Base-by-base conservation (phyloP, 2,797 vertebrate genomes). In the Streptopelia turtur region DNA sequence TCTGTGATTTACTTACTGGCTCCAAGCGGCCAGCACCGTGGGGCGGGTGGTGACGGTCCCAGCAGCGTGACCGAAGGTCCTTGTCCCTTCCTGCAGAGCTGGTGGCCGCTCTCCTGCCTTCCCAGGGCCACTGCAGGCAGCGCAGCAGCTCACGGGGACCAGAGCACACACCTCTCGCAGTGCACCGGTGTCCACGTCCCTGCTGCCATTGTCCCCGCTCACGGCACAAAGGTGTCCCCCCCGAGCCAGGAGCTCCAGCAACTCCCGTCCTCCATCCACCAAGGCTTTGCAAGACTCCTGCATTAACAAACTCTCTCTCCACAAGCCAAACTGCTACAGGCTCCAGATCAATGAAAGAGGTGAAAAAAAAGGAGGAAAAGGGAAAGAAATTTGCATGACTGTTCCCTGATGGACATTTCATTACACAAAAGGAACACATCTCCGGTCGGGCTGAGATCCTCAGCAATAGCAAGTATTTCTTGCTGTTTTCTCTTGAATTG, bases 121-220 rank as follows among this genome's bases (percentile, higher is more conserved):
- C 5, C 71, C 55, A 39, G 50, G 18, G 30, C 47, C 33, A 1
- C 47, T 45, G 22, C 4, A 1, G 80, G 22, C 30, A 28, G 55
- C 27, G 25, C n/a, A 5, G 55, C 53, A 49, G 43, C 24, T 27
- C 45, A 7, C 3, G 2, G 18, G 22, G 52, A 37, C 52, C 41
- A 33, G n/a, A 60, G 33, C 75, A 45, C 27, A 59, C 11, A 13
- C 28, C n/a, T 64, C 11, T 68, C 45, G 45, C 65, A 25, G 71
- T 30, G 49, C 43, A 13, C 37, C 6, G 5, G 61, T 74, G 56
- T 13, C 65, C 89, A 13, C 0, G 39, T 27, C 63, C 69, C 30
- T 0, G 1, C 18, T 27, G 45, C 31, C 56, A 16, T 1, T 0
- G 11, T 55, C 37, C 39, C 71, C 28, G 5, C 24, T 9, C 37